Base-by-base conservation (phyloP, 2,888 invertebrate genomes). In the Copidosoma aretas region DNA sequence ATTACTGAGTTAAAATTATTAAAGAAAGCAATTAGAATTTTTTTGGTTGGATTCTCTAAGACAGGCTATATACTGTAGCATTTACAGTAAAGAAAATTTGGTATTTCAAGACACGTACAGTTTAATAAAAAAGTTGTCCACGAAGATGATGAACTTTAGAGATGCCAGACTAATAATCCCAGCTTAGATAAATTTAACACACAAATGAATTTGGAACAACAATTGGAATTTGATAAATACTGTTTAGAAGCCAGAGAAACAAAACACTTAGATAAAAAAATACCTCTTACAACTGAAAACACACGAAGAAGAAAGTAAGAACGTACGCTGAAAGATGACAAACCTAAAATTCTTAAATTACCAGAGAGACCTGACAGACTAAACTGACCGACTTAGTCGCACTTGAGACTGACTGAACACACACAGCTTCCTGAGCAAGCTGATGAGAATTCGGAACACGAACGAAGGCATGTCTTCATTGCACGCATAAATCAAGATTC, bases 1-100 rank as follows among this genome's bases (percentile, higher is more conserved):
- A 46, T 56, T 49, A 67, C 71, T 1, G 61, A 61, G 19, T 67
- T 54, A 1, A 49, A 60, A 10, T 25, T 32, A 14, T 19, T 5
- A 17, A 4, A 15, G 14, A 15, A n/a, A 24, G 49, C 51, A 1
- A 14, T 60, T 5, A 46, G 15, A 4, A n/a, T 10, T 52, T 21
- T 15, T 8, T 15, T 56, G 10, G 63, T 51, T 3, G 61, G 61
- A 51, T 61, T 52, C 19, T 1, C 39, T 4, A 25, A 19, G 24
- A 61, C n/a, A n/a, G 73, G 74, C 43, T 74, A 74, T 60, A 56
- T 66, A 41, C 32, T 71, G 52, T 74, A 70, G 72, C 67, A 74
- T n/a, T 74, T 72, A 17, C 60, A 21, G 39, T 61, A 67, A 22
- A 52, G 67, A 21, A 70, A 72, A 60, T 67, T 67, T n/a, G 22